Conservation (phyloP, 2,113 vertebrate genomes). For the Hyperoodon ampullatus region DNA sequence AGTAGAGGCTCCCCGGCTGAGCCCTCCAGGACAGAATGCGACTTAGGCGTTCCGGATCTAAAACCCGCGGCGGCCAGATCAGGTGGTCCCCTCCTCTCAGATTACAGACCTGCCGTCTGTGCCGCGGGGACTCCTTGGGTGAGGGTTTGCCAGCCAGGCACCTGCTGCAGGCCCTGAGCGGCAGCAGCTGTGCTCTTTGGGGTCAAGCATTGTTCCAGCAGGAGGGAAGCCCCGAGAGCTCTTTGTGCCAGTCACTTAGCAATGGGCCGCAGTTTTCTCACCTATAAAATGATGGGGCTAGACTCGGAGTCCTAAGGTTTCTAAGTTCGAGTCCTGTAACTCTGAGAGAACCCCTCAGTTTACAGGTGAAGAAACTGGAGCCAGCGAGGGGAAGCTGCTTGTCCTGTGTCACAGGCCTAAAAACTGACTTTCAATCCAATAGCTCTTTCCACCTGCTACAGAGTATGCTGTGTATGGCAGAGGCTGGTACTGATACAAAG, state of each 20-base stretch:
- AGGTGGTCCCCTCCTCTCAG: not conserved
- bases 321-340: not conserved
- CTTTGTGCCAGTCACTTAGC: not conserved
- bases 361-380: not conserved
- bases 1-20: not conserved
- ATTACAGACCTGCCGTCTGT: not conserved
- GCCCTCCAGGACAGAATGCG: not conserved
- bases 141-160: not conserved
- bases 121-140: not conserved
- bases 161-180: not conserved
- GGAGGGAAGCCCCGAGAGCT: not conserved
- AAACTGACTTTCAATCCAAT: not conserved
- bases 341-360: not conserved
- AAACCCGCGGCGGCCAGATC: not conserved
- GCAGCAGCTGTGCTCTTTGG: not conserved
- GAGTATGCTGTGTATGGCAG: not conserved
- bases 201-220: not conserved
- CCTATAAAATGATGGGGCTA: not conserved
- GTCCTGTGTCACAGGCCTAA: not conserved
- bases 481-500: not conserved
- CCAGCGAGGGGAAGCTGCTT: not conserved
- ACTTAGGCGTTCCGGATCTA: not conserved
- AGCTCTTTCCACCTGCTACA: not conserved
- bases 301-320: not conserved
- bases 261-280: not conserved